Conservation (phyloP, 2,797 vertebrate species). For the Chelon labrosus region DNA sequence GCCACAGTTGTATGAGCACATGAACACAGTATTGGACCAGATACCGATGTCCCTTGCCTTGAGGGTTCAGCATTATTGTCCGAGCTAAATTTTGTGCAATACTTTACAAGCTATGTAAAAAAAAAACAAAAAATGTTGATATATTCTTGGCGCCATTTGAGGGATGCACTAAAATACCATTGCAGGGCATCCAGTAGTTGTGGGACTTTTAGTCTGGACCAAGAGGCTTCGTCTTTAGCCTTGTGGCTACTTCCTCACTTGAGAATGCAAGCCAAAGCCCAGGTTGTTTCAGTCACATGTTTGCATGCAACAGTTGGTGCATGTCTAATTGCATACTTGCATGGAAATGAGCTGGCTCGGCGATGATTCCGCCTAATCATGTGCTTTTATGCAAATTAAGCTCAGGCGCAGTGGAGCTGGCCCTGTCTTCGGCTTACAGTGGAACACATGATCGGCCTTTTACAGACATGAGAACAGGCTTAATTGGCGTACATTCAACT, state of each 20-base stretch:
- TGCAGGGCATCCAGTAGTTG: no score
- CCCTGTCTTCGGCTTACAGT: not conserved
- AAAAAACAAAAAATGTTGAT: no score
- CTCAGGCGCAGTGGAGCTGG: not conserved
- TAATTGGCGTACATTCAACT: not conserved
- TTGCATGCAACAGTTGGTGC: conserved; percentile 1
- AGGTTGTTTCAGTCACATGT: not conserved
- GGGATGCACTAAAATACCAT: no score
- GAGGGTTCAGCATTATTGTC: no score
- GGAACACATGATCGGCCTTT: not conserved
- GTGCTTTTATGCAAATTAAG: conserved; percentile 18
- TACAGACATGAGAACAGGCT: not conserved
- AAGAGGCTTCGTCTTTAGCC: no score
- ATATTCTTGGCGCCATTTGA: no score
- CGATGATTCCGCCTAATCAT: not conserved
- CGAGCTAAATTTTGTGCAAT: no score
- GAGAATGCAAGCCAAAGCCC: not conserved
- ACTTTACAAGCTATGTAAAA: no score
- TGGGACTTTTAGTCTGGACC: no score
- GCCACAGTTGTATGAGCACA: no score
- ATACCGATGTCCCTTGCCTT: no score
- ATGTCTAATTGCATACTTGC: not conserved
- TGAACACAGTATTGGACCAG: no score
- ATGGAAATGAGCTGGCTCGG: conserved; percentile 12
- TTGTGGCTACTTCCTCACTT: not conserved